Evolutionary conservation across 2,888 invertebrate species (phyloP).

Genomic region (Eilema caniola): DNA sequence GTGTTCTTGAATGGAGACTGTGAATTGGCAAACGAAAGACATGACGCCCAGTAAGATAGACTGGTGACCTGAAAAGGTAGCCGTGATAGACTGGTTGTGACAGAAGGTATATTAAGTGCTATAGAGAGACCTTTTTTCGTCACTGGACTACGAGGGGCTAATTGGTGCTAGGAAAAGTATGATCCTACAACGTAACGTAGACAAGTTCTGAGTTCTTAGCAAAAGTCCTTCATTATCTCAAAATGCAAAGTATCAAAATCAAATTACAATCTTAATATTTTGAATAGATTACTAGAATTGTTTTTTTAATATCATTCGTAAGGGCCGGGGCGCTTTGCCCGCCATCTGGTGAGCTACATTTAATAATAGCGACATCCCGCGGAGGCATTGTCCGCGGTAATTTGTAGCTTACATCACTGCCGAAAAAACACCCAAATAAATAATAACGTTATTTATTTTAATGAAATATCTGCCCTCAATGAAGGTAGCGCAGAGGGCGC

Average conservation of each 20-base stretch:
- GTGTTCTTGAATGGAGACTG: no score
- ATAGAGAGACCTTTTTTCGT: no score
- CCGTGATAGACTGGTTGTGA: no score
- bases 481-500: slow-evolving; percentile 41
- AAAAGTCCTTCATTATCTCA: neutral
- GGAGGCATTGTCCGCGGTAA: slow-evolving; percentile 81
- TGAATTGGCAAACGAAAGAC: no score
- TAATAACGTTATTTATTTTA: slow-evolving; percentile 83
- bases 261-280: slow-evolving; percentile 36
- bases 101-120: no score
- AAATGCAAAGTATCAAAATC: slow-evolving; percentile 9
- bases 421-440: slow-evolving; percentile 79
- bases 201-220: no score
- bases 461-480: slow-evolving; percentile 71
- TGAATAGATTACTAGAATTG: slow-evolving; percentile 51
- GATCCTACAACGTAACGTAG: neutral
- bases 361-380: slow-evolving; percentile 79
- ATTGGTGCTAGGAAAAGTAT: neutral
- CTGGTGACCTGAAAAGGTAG: no score
- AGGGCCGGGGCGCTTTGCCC: slow-evolving; percentile 39
- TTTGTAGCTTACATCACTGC: slow-evolving; percentile 83
- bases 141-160: no score
- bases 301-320: slow-evolving; percentile 66
- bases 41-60: neutral
- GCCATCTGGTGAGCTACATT: slow-evolving; percentile 79